Evolutionary conservation across 92 coral and sea anemone species (phyloP).

Genomic region (Epizoanthus stellaris): DNA sequence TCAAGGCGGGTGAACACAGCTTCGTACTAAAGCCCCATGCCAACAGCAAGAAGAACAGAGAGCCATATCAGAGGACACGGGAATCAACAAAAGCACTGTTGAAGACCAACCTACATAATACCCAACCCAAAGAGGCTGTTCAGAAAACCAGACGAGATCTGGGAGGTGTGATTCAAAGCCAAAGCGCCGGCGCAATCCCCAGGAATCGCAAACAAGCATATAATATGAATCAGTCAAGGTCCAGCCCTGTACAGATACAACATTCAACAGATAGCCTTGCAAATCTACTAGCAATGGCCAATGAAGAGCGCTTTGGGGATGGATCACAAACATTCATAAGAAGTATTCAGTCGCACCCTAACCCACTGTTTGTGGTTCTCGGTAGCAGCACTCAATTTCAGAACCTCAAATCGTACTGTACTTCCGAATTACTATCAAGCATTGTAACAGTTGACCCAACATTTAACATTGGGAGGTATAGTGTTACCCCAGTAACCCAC

Average conservation of each 20-base stretch:
- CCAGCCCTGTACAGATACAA: background rate
- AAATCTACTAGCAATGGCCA: conserved; percentile 46
- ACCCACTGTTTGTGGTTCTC: conserved; percentile 28
- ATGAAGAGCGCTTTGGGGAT: conserved; percentile 44
- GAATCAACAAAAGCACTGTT: conserved; percentile 40
- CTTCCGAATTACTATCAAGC: conserved; percentile 54
- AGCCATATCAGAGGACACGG: conserved; percentile 48
- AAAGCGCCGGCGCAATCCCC: conserved; percentile 28
- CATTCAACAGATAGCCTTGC: conserved; percentile 28
- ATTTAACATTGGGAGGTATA: conserved; percentile 52
- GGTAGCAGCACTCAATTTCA: background rate
- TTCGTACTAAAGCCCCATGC: conserved; percentile 43
- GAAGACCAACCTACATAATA: conserved; percentile 23
- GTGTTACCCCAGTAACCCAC: conserved; percentile 42
- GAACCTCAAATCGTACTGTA: background rate
- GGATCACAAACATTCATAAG: conserved; percentile 39
- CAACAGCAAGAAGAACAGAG: conserved; percentile 39
- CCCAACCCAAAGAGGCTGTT: conserved; percentile 46
- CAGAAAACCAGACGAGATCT: conserved; percentile 49
- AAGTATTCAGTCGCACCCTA: conserved; percentile 50
- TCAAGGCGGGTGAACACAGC: conserved; percentile 32
- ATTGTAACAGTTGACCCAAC: conserved; percentile 56
- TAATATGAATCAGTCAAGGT: conserved; percentile 38
- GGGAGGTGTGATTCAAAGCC: conserved; percentile 37
- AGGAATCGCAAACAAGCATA: conserved; percentile 43